These are phyloP conservation scores for Copidosoma aretas DNA, from an alignment of 2,888 invertebrate genomes.

Conservation along the genomic window DNA sequence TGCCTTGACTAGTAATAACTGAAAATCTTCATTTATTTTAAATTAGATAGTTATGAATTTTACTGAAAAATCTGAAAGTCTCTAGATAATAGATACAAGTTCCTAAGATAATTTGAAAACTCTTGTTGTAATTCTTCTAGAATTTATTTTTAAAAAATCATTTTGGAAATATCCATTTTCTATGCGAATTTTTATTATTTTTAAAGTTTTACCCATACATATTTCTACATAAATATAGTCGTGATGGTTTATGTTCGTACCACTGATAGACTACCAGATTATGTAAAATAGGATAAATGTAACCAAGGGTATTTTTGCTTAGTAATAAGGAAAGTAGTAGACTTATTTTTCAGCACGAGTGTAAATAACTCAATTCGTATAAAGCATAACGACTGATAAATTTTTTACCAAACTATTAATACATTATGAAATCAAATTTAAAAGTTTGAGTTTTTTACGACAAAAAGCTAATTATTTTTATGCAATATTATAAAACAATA, in stretches of 20 bases:
- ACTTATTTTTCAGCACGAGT: conserved; percentile 37
- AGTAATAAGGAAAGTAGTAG: conserved; percentile 31
- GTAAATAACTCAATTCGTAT: conserved; percentile 33
- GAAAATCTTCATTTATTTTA: conserved; percentile 8
- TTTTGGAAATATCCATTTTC: conserved; percentile 17
- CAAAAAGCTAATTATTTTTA: background rate
- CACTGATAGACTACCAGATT: background rate
- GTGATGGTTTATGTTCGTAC: background rate
- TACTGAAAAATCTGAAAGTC: conserved; percentile 31
- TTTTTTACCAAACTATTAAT: conserved; percentile 18
- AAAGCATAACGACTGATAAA: conserved; percentile 29
- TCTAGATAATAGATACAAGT: conserved; percentile 33
- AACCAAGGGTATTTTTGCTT: conserved; percentile 30
- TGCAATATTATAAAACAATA: background rate
- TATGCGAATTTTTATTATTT: conserved; percentile 22
- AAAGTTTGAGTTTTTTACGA: conserved; percentile 1
- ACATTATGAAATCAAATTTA: conserved; percentile 5
- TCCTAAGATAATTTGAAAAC: conserved; percentile 34
- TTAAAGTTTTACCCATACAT: background rate
- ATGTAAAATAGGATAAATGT: conserved; percentile 23
- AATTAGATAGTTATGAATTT: conserved; percentile 14
- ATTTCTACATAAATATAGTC: conserved; percentile 20
- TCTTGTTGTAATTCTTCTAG: conserved; percentile 21
- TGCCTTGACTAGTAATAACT: conserved; percentile 24
- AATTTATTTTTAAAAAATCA: conserved; percentile 10